These are phyloP conservation scores for Drosophila novamexicana DNA, from an alignment of 1,140 invertebrate species.

Conservation along the genomic window DNA sequence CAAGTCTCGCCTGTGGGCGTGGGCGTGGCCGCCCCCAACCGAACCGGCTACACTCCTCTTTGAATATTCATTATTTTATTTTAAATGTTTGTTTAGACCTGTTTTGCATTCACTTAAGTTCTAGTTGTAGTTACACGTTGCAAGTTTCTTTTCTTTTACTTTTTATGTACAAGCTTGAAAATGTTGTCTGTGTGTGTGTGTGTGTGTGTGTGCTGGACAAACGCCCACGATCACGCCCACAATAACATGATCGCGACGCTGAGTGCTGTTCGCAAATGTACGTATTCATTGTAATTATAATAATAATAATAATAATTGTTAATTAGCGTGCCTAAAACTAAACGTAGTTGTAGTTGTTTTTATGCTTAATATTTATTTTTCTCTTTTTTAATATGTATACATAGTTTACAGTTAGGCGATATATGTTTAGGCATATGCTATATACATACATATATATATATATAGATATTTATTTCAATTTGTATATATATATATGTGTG, in stretches of 20 bases:
- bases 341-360: slow-evolving; percentile 45
- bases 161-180: slow-evolving; percentile 46
- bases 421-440: neutral
- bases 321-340: slow-evolving; percentile 53
- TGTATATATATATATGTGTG: slow-evolving; percentile 34
- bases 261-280: slow-evolving; percentile 27
- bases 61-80: slow-evolving; percentile 22
- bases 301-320: slow-evolving; percentile 14
- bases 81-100: slow-evolving; percentile 40
- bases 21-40: slow-evolving; percentile 12
- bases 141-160: slow-evolving; percentile 16
- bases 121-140: slow-evolving; percentile 39
- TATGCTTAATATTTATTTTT: slow-evolving; percentile 29
- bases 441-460: slow-evolving; percentile 23
- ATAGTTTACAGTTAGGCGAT: slow-evolving; percentile 60
- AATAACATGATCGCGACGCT: slow-evolving; percentile 19
- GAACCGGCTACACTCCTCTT: slow-evolving; percentile 38
- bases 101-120: slow-evolving; percentile 46
- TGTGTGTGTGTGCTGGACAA: slow-evolving; percentile 28
- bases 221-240: slow-evolving; percentile 19
- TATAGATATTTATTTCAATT: slow-evolving; percentile 18
- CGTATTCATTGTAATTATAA: slow-evolving; percentile 31
- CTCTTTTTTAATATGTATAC: slow-evolving; percentile 61
- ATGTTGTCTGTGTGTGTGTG: slow-evolving; percentile 7
- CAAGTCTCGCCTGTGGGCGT: slow-evolving; percentile 23